Conservation (phyloP, 2,888 invertebrate genomes). For the Pseudanteris insignis region DNA sequence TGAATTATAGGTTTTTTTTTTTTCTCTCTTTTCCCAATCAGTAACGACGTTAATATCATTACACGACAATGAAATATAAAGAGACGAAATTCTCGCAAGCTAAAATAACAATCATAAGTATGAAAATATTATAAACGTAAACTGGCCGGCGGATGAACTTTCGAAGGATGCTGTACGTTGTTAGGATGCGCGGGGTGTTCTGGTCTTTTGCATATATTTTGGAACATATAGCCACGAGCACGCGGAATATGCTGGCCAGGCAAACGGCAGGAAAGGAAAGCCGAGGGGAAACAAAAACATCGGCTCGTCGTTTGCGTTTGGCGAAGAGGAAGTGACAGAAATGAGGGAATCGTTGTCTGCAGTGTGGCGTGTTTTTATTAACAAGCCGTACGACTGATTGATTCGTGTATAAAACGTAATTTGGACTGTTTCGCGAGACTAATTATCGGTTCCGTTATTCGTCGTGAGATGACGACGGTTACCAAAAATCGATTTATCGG, state of each 20-base stretch:
- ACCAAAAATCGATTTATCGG: not conserved
- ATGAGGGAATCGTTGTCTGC: not conserved
- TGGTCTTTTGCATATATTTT: slow-evolving; percentile 66
- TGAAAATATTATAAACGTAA: not conserved
- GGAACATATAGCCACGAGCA: slow-evolving; percentile 62
- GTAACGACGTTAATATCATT: no score
- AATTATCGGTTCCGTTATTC: no score
- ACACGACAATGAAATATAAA: not conserved
- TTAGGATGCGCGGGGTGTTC: slow-evolving; percentile 63
- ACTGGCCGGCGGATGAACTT: slow-evolving; percentile 33
- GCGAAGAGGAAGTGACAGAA: not conserved
- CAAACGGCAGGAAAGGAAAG: slow-evolving; percentile 35
- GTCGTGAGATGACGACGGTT: no score
- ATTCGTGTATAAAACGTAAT: no score
- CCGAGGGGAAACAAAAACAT: slow-evolving; percentile 50
- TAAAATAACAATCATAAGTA: not conserved
- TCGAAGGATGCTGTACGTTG: slow-evolving; percentile 57
- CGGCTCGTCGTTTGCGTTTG: slow-evolving; percentile 27
- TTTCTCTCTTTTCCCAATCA: no score
- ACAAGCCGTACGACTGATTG: no score
- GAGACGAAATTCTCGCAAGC: not conserved
- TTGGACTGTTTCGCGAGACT: no score
- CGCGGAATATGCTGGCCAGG: no score
- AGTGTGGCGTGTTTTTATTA: no score
- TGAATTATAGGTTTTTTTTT: no score